These are phyloP conservation scores for Venturia canescens DNA, from an alignment of 1,140 invertebrate species.

Conservation along the genomic window DNA sequence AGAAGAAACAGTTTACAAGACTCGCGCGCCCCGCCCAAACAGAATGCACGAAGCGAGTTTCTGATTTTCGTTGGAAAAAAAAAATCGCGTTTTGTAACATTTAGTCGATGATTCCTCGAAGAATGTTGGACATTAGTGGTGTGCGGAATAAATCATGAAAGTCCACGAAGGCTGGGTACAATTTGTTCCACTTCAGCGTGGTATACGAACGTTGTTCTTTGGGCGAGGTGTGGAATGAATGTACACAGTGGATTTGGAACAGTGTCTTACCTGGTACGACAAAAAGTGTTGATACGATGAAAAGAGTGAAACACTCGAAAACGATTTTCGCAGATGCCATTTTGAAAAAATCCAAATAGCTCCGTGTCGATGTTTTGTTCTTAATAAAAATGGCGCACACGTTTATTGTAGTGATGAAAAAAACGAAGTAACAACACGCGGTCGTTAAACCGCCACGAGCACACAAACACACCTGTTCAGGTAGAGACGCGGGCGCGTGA, in stretches of 20 bases:
- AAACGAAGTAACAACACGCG: constrained; percentile 19
- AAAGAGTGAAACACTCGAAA: constrained; percentile 31
- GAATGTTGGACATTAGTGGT: too few species aligned
- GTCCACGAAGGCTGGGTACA: too few species aligned
- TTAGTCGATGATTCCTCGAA: too few species aligned
- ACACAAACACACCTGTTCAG: constrained; percentile 3
- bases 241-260: not conserved
- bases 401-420: constrained; percentile 10
- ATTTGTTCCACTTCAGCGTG: too few species aligned
- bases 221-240: not conserved
- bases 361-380: constrained; percentile 20
- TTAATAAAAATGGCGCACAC: constrained; percentile 10
- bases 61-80: too few species aligned
- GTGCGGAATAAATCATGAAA: too few species aligned
- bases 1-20: constrained; percentile 10
- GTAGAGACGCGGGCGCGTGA: not conserved
- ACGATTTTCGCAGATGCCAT: constrained; percentile 45
- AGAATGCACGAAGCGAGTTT: not conserved
- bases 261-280: constrained; percentile 56
- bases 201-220: too few species aligned
- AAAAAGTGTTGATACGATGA: constrained; percentile 49
- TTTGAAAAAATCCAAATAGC: constrained; percentile 25
- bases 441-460: constrained; percentile 13
- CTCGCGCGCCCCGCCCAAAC: constrained; percentile 58
- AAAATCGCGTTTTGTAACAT: too few species aligned